These are phyloP conservation scores for Trilocha varians DNA, from an alignment of 2,888 invertebrate genomes.

Conservation along the genomic window DNA sequence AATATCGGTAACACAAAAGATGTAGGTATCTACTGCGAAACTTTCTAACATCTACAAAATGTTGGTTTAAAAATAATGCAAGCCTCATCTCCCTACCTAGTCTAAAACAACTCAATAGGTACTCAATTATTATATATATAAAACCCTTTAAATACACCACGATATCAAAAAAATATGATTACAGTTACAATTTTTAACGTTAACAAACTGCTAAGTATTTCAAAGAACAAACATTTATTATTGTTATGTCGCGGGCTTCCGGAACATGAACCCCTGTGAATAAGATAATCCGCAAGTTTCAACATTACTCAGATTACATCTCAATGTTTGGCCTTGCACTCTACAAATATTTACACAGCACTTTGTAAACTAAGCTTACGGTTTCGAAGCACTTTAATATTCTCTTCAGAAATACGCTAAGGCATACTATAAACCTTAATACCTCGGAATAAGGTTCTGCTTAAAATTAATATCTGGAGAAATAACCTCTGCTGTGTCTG, in stretches of 20 bases:
- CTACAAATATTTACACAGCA: slow-evolving; percentile 52
- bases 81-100: too few species aligned
- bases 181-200: too few species aligned
- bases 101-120: too few species aligned
- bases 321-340: slow-evolving; percentile 38
- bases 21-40: too few species aligned
- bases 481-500: not conserved
- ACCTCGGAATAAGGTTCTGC: slow-evolving; percentile 11
- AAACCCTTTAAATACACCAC: too few species aligned
- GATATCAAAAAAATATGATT: too few species aligned
- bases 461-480: slow-evolving; percentile 3
- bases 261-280: slow-evolving; percentile 27
- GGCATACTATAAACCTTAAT: slow-evolving; percentile 7
- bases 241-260: slow-evolving; percentile 21
- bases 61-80: too few species aligned
- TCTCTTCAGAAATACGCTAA: slow-evolving; percentile 9
- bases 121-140: too few species aligned
- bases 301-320: slow-evolving; percentile 40
- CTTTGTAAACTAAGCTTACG: slow-evolving; percentile 43
- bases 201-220: not conserved
- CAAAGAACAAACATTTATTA: not conserved
- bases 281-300: slow-evolving; percentile 41
- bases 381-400: slow-evolving; percentile 22
- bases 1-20: too few species aligned
- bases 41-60: too few species aligned